phyloP scores from a whole-genome alignment of 1,140 invertebrate genomes.

The Panulirus ornatus region DNA sequence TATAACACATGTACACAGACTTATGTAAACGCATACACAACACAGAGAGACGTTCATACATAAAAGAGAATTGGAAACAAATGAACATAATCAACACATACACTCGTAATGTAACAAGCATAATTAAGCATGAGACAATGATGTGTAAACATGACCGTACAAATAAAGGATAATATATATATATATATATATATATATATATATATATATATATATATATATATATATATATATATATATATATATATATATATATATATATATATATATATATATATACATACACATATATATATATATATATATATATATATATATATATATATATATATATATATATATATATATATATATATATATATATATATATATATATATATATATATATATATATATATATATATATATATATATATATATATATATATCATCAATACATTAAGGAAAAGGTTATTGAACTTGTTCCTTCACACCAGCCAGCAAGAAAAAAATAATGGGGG shows the following conservation, averaged over 20 bases:
- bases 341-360: slow-evolving; percentile 3
- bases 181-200: slow-evolving; percentile 7
- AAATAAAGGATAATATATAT: background rate
- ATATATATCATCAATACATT: background rate
- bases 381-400: slow-evolving; percentile 7
- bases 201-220: slow-evolving; percentile 7
- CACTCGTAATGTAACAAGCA: no score
- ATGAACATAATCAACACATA: no score
- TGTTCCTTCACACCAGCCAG: no score
- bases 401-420: slow-evolving; percentile 3
- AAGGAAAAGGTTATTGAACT: no score
- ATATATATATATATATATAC: slow-evolving; percentile 3
- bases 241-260: slow-evolving; percentile 7
- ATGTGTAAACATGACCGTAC: background rate
- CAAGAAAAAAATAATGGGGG: no score
- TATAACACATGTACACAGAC: no score
- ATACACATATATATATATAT: background rate
- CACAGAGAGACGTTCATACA: no score
- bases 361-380: slow-evolving; percentile 7
- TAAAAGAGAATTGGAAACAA: no score
- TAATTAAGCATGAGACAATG: no score
- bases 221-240: slow-evolving; percentile 7
- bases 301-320: slow-evolving; percentile 1
- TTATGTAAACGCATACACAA: no score
- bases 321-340: slow-evolving; percentile 7